Evolutionary conservation across 2,797 vertebrate species (phyloP).

Genomic region (Semotilus atromaculatus): DNA sequence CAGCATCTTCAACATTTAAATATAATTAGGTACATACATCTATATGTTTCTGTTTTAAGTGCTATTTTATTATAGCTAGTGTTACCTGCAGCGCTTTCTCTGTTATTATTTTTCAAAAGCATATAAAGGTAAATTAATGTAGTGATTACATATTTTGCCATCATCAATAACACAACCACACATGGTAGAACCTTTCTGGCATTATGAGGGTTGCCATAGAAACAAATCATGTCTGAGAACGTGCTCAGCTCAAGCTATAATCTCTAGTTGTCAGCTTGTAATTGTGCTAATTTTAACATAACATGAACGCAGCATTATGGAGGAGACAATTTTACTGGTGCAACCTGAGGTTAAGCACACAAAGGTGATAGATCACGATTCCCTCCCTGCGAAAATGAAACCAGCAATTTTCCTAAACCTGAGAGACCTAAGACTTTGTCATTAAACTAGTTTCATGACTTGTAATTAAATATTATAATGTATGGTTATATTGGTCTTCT

Average conservation of each 20-base stretch:
- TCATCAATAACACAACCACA: conserved; percentile 12
- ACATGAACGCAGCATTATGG: background rate
- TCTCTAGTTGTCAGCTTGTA: conserved; percentile 11
- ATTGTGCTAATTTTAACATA: conserved; percentile 14
- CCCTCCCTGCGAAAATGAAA: background rate
- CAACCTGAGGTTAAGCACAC: conserved; percentile 8
- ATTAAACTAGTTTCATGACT: background rate
- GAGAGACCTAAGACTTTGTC: background rate
- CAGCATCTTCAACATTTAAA: background rate
- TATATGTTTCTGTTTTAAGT: background rate
- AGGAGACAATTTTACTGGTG: background rate
- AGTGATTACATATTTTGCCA: background rate
- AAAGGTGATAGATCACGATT: background rate
- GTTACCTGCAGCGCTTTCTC: background rate
- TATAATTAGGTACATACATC: background rate
- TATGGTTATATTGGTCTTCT: background rate
- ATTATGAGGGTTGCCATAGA: conserved; percentile 1
- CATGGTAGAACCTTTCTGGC: background rate
- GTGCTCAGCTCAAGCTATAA: background rate
- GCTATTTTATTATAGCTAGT: background rate
- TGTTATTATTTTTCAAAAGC: conserved; percentile 3
- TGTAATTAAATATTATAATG: background rate
- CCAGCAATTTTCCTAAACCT: background rate
- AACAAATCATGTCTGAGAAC: background rate
- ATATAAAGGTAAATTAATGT: background rate